phyloP scores from a whole-genome alignment of 2,797 vertebrate species.

The Spheniscus humboldti region DNA sequence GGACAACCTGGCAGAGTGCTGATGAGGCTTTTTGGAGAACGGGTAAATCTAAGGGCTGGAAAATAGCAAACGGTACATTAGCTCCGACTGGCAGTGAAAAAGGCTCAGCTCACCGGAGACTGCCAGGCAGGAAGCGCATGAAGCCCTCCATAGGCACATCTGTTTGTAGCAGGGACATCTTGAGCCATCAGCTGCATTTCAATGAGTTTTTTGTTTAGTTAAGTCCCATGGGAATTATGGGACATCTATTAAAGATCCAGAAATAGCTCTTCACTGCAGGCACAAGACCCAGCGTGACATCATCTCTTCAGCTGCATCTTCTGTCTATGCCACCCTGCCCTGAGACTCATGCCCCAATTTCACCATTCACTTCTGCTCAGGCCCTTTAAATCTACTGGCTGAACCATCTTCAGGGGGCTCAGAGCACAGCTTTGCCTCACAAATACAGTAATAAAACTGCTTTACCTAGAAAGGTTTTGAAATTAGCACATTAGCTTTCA shows the following conservation, averaged over 20 bases:
- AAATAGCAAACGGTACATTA: not conserved
- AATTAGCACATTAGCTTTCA: not conserved
- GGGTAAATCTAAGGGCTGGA: not conserved
- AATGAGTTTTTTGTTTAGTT: slow-evolving; percentile 55
- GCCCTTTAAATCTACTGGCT: not conserved
- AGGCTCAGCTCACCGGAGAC: rapidly evolving
- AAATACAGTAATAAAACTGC: not conserved
- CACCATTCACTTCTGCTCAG: not conserved
- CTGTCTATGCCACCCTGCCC: slow-evolving; percentile 22
- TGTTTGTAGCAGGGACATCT: slow-evolving; percentile 1
- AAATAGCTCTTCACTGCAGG: slow-evolving; percentile 75
- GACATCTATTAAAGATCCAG: slow-evolving; percentile 72
- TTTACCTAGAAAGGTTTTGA: not conserved
- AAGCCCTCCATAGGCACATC: not conserved
- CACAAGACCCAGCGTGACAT: slow-evolving; percentile 65
- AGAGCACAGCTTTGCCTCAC: not conserved
- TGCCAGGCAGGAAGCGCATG: not conserved
- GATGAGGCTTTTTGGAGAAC: not conserved
- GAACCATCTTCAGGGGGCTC: not conserved
- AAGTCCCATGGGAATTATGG: slow-evolving; percentile 63
- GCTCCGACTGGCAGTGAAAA: not conserved
- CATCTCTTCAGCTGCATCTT: slow-evolving; percentile 49
- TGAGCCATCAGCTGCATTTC: slow-evolving; percentile 2
- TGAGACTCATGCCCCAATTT: not conserved
- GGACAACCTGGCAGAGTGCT: not conserved